Base-by-base conservation (phyloP, 2,797 vertebrate genomes). In the Cossypha dichroa region DNA sequence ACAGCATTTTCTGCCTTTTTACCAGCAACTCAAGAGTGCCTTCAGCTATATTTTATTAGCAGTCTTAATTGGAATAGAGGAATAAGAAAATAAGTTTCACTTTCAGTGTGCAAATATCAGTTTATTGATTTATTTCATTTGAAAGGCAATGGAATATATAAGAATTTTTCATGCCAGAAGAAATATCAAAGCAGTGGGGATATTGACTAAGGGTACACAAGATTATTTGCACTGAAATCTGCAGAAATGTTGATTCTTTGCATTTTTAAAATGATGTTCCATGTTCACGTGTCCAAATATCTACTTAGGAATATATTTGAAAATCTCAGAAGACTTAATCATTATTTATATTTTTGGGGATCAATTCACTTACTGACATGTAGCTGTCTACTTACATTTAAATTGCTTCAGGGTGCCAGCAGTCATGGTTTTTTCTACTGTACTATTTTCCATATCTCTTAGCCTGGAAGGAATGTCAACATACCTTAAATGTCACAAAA, bases 131-230 rank as follows among this genome's bases (percentile, higher is more conserved):
- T 73, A 52, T 83, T 85, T 80, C 29, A 34, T 12, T 34, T 45
- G 25, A 79, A 76, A 69, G 15, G 83, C 11, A 68, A 36, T 7
- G 3, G 4, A 48, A 33, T 48, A 82, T 22, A 55, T 49, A 12
- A 55, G n/a, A 77, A 74, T 6, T 70, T 74, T 36, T 74, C 11
- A 74, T n/a, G 26, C 9, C 31, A 75, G 58, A 85, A 51, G 15
- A 81, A 83, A 74, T 54, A 46, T 3, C 5, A 5, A 29, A 75
- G 16, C 0, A 0, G 2, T 3, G 3, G 4, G 9, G 49, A 36
- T 84, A 81, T 69, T 78, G 36, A 13, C 13, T 33, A 38, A 15
- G 20, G 4, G 3, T 63, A 28, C 28, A 28, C 10, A 22, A 8
- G 4, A n/a, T 74, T 51, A 31, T 40, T 91, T 62, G n/a, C 15